Evolutionary conservation across 2,888 invertebrate species (phyloP), one percentile per base, ranked within the genome.

Genomic region (Palloptera scutellata): DNA sequence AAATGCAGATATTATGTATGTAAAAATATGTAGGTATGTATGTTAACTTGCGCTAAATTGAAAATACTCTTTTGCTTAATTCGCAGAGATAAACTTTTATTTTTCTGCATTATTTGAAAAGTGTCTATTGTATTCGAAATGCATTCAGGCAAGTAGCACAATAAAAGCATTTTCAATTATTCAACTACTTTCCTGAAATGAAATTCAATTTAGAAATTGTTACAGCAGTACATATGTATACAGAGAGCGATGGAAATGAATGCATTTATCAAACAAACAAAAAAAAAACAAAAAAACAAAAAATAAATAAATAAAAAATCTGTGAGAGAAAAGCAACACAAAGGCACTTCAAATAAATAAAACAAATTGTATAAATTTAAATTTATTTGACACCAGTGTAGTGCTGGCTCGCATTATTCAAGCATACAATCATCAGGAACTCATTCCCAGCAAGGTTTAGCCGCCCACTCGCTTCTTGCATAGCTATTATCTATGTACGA

Each of bases 331-430:
- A 64, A 64, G 41, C 15, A 53, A 51, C 52, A 30, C 30, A 30
- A 30, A 30, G 30, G 30, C 30, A 30, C 30, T 30, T 30, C 30
- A 30, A 6, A 30, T 30, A 30, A 30, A 30, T 30, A 30, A 30
- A 30, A 30, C 30, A 30, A 66, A 57, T 66, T 66, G 66, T 60
- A 66, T 54, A 57, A 66, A 66, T 57, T 66, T 66, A 66, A 66
- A 66, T 66, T 66, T 66, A 61, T 45, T 51, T 60, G 61, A 48
- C 45, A 53, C 15, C 30, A 53, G 54, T 48, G 48, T n/a, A 8
- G 8, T 48, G 48, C 15, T 48, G 48, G 30, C 30, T 30, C 3
- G 30, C 30, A 30, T 30, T 30, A 30, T 30, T 30, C 30, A 30
- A 30, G 30, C 30, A 30, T 30, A 30, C 30, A 30, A 30, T 6